Conservation (phyloP, 2,797 vertebrate species). For the Poecilia wingei region DNA sequence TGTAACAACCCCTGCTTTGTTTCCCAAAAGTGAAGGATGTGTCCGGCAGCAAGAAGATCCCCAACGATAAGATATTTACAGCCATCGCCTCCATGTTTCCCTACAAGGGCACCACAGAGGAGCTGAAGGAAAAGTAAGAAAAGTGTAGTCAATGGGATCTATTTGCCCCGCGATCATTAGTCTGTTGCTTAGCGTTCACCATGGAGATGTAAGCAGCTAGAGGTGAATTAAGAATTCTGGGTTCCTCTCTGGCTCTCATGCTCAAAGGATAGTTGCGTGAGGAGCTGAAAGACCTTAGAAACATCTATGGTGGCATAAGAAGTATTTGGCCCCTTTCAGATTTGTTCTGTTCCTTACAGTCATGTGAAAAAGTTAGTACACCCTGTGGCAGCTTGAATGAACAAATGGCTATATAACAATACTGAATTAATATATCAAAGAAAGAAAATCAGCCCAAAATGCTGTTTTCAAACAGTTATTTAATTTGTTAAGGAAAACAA, state of each 20-base stretch:
- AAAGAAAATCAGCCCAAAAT: background rate
- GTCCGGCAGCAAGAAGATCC: slow-evolving; percentile 86
- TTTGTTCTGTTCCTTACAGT: background rate
- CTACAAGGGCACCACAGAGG: slow-evolving; percentile 93
- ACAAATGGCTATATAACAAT: background rate
- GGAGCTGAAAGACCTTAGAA: slow-evolving; percentile 59
- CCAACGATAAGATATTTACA: slow-evolving; percentile 95
- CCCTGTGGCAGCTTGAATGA: background rate
- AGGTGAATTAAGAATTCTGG: slow-evolving; percentile 64
- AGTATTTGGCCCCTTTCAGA: background rate
- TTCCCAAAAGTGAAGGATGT: slow-evolving; percentile 83
- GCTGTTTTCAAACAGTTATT: background rate
- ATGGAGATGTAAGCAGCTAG: slow-evolving; percentile 67
- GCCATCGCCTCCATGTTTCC: slow-evolving; percentile 98
- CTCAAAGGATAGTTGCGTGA: slow-evolving; percentile 56
- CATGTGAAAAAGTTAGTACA: background rate
- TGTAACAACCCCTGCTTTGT: slow-evolving; percentile 32
- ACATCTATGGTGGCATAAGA: background rate
- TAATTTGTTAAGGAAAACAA: background rate
- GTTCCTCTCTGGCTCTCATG: slow-evolving; percentile 45
- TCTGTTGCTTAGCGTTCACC: slow-evolving; percentile 75
- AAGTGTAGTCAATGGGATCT: slow-evolving; percentile 43
- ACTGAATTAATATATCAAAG: background rate
- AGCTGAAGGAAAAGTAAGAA: slow-evolving; percentile 96
- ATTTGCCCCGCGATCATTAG: slow-evolving; percentile 46